phyloP scores from a whole-genome alignment of 2,888 invertebrate genomes.

The Dromius quadrimaculatus region DNA sequence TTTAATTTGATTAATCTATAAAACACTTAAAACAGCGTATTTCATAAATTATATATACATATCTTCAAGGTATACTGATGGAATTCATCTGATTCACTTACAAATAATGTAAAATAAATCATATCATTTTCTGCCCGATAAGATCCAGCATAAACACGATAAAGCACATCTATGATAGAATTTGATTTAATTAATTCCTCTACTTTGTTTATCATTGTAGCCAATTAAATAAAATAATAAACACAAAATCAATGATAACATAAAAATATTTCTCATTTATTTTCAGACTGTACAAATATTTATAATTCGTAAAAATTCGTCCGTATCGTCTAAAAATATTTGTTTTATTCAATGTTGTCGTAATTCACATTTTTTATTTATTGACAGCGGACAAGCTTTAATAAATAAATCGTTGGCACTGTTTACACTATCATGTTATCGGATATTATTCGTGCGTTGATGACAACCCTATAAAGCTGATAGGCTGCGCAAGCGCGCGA shows the following conservation, averaged over 20 bases:
- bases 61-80: too few relatives aligned
- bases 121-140: too few relatives aligned
- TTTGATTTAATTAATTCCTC: too few relatives aligned
- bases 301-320: conserved; percentile 22
- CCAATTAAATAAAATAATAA: conserved; percentile 17
- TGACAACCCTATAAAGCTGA: conserved; percentile 25
- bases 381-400: conserved; percentile 27
- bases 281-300: conserved; percentile 9
- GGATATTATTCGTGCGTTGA: conserved; percentile 36
- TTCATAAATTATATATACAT: too few relatives aligned
- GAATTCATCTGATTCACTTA: too few relatives aligned
- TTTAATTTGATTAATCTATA: too few relatives aligned
- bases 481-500: neutral
- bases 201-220: neutral
- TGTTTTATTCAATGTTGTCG: conserved; percentile 16
- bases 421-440: conserved; percentile 39
- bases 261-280: neutral
- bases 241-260: conserved; percentile 8
- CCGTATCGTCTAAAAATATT: conserved; percentile 23
- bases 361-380: conserved; percentile 22
- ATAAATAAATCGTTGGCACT: conserved; percentile 32
- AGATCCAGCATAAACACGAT: too few relatives aligned
- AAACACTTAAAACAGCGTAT: too few relatives aligned
- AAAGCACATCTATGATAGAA: too few relatives aligned
- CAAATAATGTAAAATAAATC: too few relatives aligned